Base-by-base conservation (phyloP, 2,113 vertebrate genomes). In the Sula dactylatra region DNA sequence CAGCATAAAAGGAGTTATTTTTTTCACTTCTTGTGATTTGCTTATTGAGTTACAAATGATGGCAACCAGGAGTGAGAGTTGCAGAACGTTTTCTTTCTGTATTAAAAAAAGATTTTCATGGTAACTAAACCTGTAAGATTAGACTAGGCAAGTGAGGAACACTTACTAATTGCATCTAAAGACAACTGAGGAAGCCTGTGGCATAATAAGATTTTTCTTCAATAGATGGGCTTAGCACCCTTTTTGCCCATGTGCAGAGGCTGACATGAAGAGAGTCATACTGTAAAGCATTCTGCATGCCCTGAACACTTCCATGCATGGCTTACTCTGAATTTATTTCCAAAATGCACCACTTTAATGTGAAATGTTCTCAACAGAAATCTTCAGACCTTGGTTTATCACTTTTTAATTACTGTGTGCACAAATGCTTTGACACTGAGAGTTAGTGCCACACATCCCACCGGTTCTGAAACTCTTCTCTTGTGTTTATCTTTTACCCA, bases 271-370 rank as follows among this genome's bases (percentile, higher is more conserved):
- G 44, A 92, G 24, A 84, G 29, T 22, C 47, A 11, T 31, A 7
- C 12, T 47, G 40, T 31, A 62, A 71, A 85, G 54, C 21, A 50
- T 66, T 85, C 45, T 79, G 62, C 22, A 15, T 67, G 58, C 12
- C 70, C 58, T 1, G 3, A 88, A 82, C 74, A 62, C 34, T 74
- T 82, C n/a, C 16, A 38, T 69, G 34, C 42, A 65, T 59, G 67
- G 27, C n/a, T 93, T 94, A 50, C 31, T 88, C 54, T 90, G 81
- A 96, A 94, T 93, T 94, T 90, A 79, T 82, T 92, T 88, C 45
- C 50, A 81, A 82, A 94, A 92, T 69, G 80, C 36, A 82, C 34
- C 36, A 64, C 65, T 88, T 88, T 76, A 86, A 71, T 38, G 36
- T n/a, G 50, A 73, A 94, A 87, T 42, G 7, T 80, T 80, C 79